Base-by-base conservation (phyloP, 2,888 invertebrate genomes). In the Mechanitis mazaeus region DNA sequence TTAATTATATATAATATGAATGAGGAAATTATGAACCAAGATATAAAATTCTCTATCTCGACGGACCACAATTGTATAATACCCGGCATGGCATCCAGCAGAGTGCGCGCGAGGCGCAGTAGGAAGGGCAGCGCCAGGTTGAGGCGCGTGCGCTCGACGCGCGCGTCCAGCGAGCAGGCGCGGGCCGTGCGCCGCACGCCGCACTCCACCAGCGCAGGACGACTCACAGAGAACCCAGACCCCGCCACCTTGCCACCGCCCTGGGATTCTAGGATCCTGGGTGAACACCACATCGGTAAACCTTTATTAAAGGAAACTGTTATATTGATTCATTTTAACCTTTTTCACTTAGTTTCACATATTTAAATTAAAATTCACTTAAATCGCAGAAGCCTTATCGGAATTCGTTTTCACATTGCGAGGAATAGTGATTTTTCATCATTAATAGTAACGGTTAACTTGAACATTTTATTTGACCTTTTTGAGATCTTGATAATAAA, bases 51-150 rank as follows among this genome's bases (percentile, higher is more conserved):
- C 5, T 35, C 35, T 5, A 35, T 3, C 35, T 35, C 5, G 5
- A 35, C 0, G 35, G 3, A 35, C 35, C 35, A 35, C 3, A 35
- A 1, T 7, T 42, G 9, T 4, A 7, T 42, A 9, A 42, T 42
- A 42, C 90, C 87, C 1, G 93, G 93, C 75, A 93, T 81, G 3
- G 93, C 92, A 59, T 93, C 92, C 53, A 93, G 83, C 67, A 94
- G 81, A 68, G 93, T 93, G 61, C 92, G 83, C 0, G 91, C 90
- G 60, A 94, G 79, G 35, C 90, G 91, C 73, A 91, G 76, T 55
- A 94, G 83, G 85, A 95, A 95, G 0, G 95, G 94, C 65, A 95
- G 91, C 0, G 95, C 94, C 0, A 96, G 84, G 77, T 94, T 95
- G 60, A 95, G 75, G 45, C 94, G 85, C 2, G 94, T 92, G 68